Base-by-base conservation (phyloP, 1,140 invertebrate species). In the Bombus confusus region DNA sequence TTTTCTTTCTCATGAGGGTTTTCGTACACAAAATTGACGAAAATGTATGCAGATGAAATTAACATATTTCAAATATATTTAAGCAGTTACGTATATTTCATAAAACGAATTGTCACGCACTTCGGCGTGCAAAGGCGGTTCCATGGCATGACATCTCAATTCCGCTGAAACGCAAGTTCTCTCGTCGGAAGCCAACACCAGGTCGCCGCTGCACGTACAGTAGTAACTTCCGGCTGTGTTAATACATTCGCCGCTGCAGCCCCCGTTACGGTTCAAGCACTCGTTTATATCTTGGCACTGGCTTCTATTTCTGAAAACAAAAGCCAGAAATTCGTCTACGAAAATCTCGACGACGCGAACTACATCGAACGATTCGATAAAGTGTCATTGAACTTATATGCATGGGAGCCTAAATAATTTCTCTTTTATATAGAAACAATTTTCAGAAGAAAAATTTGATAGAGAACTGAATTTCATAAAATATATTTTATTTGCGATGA, bases 211-310 rank as follows among this genome's bases (percentile, higher is more conserved):
- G 87, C 95, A 95, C 43, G 91, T 91, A 90, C 95, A 96, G 83
- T 95, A 93, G 91, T 95, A 96, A 91, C 95, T 96, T 88, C 96
- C 96, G 74, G 91, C 92, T 57, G 95, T 95, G 92, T 96, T 96
- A 87, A 96, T 92, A 88, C 96, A 96, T 83, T 95, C 93, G 68
- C 95, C 95, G 81, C 91, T 93, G 89, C 96, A 96, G 9, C 94
- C 95, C 6, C 93, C 95, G 85, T 94, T 95, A 64, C 85, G 93
- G 71, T 87, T 91, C 77, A 93, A 81, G 88, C 94, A 95, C 83
- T 95, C 94, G 90, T 95, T 93, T 62, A 93, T 82, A 77, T 94
- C 94, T 72, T 93, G 89, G 77, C 95, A 95, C 64, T 92, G 89
- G 78, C 83, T 92, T 78, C 88, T 90, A 87, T 93, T 93, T 66